Percentiles rank a stretch among this genome's conserved stretches.
Evolutionary conservation across 2,797 vertebrate genomes (phyloP).

Genomic region (Epinephelus awoara): DNA sequence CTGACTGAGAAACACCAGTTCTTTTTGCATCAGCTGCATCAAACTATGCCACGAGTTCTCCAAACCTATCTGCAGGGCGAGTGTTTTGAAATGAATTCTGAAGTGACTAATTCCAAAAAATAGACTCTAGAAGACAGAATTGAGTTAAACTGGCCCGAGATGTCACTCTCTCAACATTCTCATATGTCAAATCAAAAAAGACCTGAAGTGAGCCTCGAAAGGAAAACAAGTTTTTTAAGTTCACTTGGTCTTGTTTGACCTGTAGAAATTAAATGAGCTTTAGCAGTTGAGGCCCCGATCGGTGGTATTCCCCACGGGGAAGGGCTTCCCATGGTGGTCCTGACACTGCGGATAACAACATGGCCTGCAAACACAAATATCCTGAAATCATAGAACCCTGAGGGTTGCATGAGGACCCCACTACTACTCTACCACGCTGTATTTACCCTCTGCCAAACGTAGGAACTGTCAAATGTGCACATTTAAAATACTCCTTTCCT

Average conservation of each 20-base stretch:
- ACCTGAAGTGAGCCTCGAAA: background rate
- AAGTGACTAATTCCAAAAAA: constrained; percentile 3
- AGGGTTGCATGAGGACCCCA: constrained; percentile 39
- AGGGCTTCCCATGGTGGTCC: constrained; percentile 72
- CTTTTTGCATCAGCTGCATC: constrained; percentile 1
- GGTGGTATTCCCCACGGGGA: constrained; percentile 42
- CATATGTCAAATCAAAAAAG: background rate
- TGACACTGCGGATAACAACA: constrained; percentile 64
- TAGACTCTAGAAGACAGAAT: background rate
- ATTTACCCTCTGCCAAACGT: constrained; percentile 48
- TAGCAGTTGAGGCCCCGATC: constrained; percentile 22
- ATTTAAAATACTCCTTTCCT: background rate
- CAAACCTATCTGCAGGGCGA: background rate
- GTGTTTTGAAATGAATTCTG: background rate
- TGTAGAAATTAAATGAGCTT: constrained; percentile 38
- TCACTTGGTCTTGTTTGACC: constrained; percentile 17
- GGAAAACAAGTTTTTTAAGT: background rate
- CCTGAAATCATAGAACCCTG: constrained; percentile 66
- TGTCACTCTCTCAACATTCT: background rate
- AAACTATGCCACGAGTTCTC: background rate
- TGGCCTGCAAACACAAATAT: constrained; percentile 74
- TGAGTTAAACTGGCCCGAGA: background rate
- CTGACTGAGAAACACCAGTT: constrained; percentile 18
- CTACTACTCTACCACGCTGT: background rate
- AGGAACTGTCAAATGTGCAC: constrained; percentile 3